Evolutionary conservation across 2,888 invertebrate species (phyloP), one percentile per base, ranked within the genome.

Genomic region (Yponomeuta plumbellus): DNA sequence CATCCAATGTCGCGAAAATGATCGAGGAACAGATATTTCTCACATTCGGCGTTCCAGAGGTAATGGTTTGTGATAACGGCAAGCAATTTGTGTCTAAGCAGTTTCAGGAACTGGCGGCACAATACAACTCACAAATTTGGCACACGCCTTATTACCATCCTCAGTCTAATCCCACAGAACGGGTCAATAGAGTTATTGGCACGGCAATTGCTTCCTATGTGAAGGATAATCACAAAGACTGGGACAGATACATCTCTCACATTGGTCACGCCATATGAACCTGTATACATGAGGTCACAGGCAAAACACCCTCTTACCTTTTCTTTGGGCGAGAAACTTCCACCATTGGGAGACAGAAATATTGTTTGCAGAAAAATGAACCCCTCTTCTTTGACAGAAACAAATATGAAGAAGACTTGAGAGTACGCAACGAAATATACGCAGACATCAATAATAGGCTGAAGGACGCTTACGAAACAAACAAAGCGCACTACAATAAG

Each of bases 201-300:
- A n/a, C n/a, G n/a, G n/a, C n/a, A n/a, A n/a, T n/a, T n/a, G n/a
- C n/a, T n/a, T n/a, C n/a, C n/a, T n/a, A n/a, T n/a, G n/a, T n/a
- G n/a, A n/a, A n/a, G n/a, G n/a, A n/a, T n/a, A n/a, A n/a, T n/a
- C n/a, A n/a, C n/a, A n/a, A n/a, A n/a, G n/a, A n/a, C n/a, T n/a
- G n/a, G n/a, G n/a, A n/a, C n/a, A 39, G 11, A 39, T 39, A 39
- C 63, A 65, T 80, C 17, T 66, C 70, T 5, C 57, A 74, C n/a
- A 68, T 76, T 8, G 73, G 70, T 0, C 75, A 71, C 66, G 78
- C 78, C 0, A 66, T 79, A 1, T 61, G 73, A 21, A 76, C 75
- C 5, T 68, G 76, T 1, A 66, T 71, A 1, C 75, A 76, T 66
- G 73, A 74, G 57, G 66, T 69, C 0, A 76, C 75, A 4, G 71